phyloP scores from a whole-genome alignment of 2,113 vertebrate species.

The Platichthys stellatus region DNA sequence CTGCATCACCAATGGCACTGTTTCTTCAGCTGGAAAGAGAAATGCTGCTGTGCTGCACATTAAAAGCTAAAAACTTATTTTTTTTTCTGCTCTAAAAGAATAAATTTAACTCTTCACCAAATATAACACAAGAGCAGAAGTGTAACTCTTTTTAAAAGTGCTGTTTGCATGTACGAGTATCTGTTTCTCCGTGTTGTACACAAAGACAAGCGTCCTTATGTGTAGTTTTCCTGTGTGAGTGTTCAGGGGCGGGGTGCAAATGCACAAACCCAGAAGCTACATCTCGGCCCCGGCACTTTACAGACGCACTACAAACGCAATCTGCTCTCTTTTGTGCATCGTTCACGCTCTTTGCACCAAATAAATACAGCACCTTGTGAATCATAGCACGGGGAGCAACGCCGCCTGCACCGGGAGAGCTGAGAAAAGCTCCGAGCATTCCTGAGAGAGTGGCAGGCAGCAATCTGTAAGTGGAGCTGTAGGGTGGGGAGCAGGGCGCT shows the following conservation, averaged over 20 bases:
- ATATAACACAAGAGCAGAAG: neutral
- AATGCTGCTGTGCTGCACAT: neutral
- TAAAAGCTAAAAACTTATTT: slow-evolving; percentile 16
- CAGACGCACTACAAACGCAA: slow-evolving; percentile 69
- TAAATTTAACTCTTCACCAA: too few species aligned
- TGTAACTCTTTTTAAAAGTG: slow-evolving; percentile 2
- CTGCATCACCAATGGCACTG: slow-evolving; percentile 41
- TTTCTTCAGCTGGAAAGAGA: slow-evolving; percentile 38
- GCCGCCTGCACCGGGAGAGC: slow-evolving; percentile 45
- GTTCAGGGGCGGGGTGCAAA: slow-evolving; percentile 45
- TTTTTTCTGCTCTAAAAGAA: neutral
- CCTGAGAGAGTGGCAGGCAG: slow-evolving; percentile 71
- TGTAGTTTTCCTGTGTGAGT: too few species aligned
- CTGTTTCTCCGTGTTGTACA: too few species aligned
- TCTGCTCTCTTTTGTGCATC: slow-evolving; percentile 69
- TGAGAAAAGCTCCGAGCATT: slow-evolving; percentile 55
- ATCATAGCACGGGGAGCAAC: slow-evolving; percentile 68
- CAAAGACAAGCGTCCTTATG: too few species aligned
- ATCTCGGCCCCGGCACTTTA: slow-evolving; percentile 47
- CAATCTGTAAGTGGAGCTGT: slow-evolving; percentile 71
- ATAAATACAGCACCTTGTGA: slow-evolving; percentile 77
- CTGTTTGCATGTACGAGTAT: neutral
- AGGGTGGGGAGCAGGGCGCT: slow-evolving; percentile 55
- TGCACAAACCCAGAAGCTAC: slow-evolving; percentile 18
- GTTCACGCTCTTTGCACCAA: slow-evolving; percentile 78